Evolutionary conservation across 2,888 invertebrate genomes (phyloP).

Genomic region (Drosophila anomalata): DNA sequence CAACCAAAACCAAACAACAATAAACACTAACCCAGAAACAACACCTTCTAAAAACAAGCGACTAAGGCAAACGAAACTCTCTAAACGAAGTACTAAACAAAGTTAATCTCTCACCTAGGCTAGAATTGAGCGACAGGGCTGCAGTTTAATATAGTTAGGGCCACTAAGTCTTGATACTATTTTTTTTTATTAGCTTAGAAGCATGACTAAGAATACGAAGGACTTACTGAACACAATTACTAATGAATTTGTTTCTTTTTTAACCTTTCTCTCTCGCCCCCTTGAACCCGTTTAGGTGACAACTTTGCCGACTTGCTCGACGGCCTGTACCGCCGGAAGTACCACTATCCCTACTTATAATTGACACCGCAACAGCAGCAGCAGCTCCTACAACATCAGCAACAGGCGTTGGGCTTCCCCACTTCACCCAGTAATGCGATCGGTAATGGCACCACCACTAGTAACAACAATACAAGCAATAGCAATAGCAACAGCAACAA

Average conservation of each 20-base stretch:
- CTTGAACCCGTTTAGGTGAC: constrained; percentile 63
- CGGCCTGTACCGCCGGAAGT: constrained; percentile 84
- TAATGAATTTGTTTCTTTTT: constrained; percentile 50
- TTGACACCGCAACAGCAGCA: constrained; percentile 81
- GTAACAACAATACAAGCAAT: constrained; percentile 33
- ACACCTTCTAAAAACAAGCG: constrained; percentile 37
- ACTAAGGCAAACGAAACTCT: constrained; percentile 26
- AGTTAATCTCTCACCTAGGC: constrained; percentile 38
- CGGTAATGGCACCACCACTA: constrained; percentile 45
- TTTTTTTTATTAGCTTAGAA: constrained; percentile 42
- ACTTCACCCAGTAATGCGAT: constrained; percentile 52
- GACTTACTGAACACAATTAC: constrained; percentile 16
- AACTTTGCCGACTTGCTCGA: constrained; percentile 83
- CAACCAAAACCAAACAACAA: constrained; percentile 41
- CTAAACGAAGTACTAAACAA: constrained; percentile 44
- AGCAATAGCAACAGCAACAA: constrained; percentile 31
- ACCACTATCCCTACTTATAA: constrained; percentile 84
- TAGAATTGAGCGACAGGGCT: constrained; percentile 37
- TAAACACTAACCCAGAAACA: constrained; percentile 39
- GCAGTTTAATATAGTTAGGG: constrained; percentile 15
- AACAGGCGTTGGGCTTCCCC: constrained; percentile 68
- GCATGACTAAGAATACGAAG: constrained; percentile 22
- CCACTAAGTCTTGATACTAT: constrained; percentile 5
- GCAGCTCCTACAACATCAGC: constrained; percentile 72
- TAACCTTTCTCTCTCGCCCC: constrained; percentile 22